These are phyloP conservation scores for Eristalis pertinax DNA, from an alignment of 2,888 invertebrate species.

Conservation along the genomic window DNA sequence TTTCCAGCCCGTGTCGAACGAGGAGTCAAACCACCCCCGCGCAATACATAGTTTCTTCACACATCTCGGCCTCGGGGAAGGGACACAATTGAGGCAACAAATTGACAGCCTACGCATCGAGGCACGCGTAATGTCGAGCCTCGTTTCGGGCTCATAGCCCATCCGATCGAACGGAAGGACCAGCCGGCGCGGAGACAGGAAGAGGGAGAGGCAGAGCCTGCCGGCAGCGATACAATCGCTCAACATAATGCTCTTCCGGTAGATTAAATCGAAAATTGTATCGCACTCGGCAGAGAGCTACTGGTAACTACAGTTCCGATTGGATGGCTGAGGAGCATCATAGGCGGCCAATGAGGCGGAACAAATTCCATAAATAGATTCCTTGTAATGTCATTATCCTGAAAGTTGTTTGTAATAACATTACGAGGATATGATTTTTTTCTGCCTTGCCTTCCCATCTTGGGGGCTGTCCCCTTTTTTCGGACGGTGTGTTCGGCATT, in stretches of 20 bases:
- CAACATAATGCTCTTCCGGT: conserved; percentile 69
- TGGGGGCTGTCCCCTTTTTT: not conserved
- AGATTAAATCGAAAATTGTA: conserved; percentile 70
- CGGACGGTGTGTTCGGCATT: not conserved
- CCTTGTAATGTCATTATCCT: conserved; percentile 68
- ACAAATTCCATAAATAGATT: conserved; percentile 71
- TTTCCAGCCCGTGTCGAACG: not conserved
- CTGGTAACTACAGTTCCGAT: conserved; percentile 57
- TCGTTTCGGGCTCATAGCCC: conserved; percentile 50
- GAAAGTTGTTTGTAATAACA: conserved; percentile 67
- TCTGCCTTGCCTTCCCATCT: not conserved
- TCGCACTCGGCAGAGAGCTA: conserved; percentile 59
- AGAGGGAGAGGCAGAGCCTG: not conserved
- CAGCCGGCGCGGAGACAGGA: not conserved
- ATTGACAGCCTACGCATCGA: conserved; percentile 37
- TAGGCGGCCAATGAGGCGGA: conserved; percentile 62
- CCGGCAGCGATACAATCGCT: conserved; percentile 59
- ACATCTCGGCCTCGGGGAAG: not conserved
- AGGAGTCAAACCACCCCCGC: not conserved
- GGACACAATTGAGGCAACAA: not conserved
- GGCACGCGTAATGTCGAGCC: conserved; percentile 50
- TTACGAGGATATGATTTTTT: conserved; percentile 50
- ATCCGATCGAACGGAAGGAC: conserved; percentile 44
- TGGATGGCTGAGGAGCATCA: conserved; percentile 47
- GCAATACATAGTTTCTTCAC: not conserved